A percentile compares a stretch with the other conserved stretches of the same genome.
These are phyloP conservation scores for Schrankia costaestrigalis DNA, from an alignment of 2,888 invertebrate species.

Conservation along the genomic window DNA sequence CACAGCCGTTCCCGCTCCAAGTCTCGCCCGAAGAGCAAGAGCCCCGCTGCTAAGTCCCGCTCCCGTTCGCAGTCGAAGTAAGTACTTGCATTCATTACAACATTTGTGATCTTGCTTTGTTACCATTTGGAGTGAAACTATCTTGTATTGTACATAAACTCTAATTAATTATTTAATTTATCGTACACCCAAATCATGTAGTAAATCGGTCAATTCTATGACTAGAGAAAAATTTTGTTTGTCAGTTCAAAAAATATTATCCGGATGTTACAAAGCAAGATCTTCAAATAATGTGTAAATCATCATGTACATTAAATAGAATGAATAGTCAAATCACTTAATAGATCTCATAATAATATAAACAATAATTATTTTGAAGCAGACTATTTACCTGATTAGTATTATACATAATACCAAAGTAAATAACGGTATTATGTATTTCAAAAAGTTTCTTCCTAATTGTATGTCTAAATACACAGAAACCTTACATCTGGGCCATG, in stretches of 20 bases:
- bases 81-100: constrained; percentile 52
- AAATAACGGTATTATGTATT: too few relatives aligned
- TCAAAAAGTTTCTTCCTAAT: too few relatives aligned
- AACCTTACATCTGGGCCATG: too few relatives aligned
- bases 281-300: neutral
- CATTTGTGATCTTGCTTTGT: constrained; percentile 18
- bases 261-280: constrained; percentile 20
- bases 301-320: constrained; percentile 7
- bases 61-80: constrained; percentile 89
- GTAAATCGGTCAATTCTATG: too few relatives aligned
- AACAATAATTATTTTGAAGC: constrained; percentile 5
- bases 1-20: constrained; percentile 80
- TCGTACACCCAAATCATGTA: too few relatives aligned
- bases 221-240: too few relatives aligned
- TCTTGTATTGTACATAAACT: too few relatives aligned
- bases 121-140: constrained; percentile 22
- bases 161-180: too few relatives aligned
- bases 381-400: constrained; percentile 16
- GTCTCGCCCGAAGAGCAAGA: constrained; percentile 86
- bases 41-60: constrained; percentile 87
- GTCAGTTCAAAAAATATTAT: constrained; percentile 1
- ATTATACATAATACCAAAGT: too few relatives aligned
- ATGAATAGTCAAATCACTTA: constrained; percentile 12
- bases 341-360: constrained; percentile 9
- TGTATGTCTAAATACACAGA: constrained; percentile 5